These are phyloP conservation scores for Lacerta viridis DNA, from an alignment of 2,797 vertebrate genomes.

Conservation along the genomic window DNA sequence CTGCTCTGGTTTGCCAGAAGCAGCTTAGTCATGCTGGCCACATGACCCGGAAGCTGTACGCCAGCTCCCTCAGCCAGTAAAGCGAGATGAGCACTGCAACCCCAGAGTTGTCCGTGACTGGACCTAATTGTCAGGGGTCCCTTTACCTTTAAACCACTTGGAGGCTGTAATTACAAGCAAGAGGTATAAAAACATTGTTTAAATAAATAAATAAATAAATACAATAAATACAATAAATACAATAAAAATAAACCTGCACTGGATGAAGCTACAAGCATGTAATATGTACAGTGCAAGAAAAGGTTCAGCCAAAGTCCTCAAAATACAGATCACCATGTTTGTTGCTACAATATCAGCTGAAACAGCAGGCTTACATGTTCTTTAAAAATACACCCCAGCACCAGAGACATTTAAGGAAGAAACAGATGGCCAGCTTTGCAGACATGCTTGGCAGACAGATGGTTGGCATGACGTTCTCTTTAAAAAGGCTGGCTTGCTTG, in stretches of 20 bases:
- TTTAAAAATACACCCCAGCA: constrained; percentile 40
- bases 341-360: constrained; percentile 64
- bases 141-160: no score
- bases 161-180: no score
- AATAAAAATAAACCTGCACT: background rate
- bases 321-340: constrained; percentile 40
- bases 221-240: no score
- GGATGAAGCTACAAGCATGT: background rate
- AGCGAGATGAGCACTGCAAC: no score
- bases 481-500: constrained; percentile 52
- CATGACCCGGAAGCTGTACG: no score
- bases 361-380: constrained; percentile 61
- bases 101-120: no score
- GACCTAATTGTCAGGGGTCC: no score
- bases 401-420: constrained; percentile 60
- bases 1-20: no score
- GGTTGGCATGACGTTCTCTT: constrained; percentile 67
- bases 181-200: no score
- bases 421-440: constrained; percentile 71
- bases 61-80: no score
- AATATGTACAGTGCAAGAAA: constrained; percentile 11
- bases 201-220: no score
- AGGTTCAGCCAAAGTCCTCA: constrained; percentile 44
- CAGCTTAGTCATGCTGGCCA: no score
- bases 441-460: constrained; percentile 69